phyloP scores from a whole-genome alignment of 1,140 invertebrate genomes.

The Laupala kohalensis region DNA sequence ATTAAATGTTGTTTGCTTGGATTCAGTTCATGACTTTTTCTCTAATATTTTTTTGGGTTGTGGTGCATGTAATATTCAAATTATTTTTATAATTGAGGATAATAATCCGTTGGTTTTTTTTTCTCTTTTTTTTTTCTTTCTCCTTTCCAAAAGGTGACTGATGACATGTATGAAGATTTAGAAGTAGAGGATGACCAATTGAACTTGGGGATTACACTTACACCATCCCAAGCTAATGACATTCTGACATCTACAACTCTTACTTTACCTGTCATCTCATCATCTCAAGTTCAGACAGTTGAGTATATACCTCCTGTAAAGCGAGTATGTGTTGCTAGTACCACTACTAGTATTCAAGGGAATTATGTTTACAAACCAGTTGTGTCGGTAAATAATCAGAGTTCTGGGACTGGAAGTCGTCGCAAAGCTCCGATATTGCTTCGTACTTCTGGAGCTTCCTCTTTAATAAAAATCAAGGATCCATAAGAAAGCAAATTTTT shows the following conservation, averaged over 20 bases:
- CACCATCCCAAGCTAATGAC: neutral
- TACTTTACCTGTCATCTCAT: constrained; percentile 2
- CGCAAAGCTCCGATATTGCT: constrained; percentile 6
- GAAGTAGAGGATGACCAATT: constrained; percentile 15
- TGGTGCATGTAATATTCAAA: too few species aligned
- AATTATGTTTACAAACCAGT: constrained; percentile 34
- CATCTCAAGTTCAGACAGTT: constrained; percentile 10
- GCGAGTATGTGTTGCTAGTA: constrained; percentile 9
- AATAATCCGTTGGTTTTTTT: neutral
- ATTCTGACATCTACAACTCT: constrained; percentile 1
- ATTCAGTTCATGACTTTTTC: neutral
- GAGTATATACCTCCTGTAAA: constrained; percentile 1
- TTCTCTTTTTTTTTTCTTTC: constrained; percentile 8
- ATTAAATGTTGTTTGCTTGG: neutral
- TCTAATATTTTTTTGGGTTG: neutral
- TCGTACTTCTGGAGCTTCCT: constrained; percentile 5
- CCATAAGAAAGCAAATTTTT: neutral
- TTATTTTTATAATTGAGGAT: too few species aligned
- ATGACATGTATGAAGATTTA: constrained; percentile 19
- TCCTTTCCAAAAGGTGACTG: constrained; percentile 20
- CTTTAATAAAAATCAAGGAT: constrained; percentile 9
- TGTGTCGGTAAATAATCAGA: neutral
- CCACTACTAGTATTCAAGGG: constrained; percentile 25
- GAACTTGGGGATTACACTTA: constrained; percentile 13
- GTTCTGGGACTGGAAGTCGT: neutral